These are phyloP conservation scores for Grantiella picta DNA, from an alignment of 2,113 vertebrate species.

Conservation along the genomic window DNA sequence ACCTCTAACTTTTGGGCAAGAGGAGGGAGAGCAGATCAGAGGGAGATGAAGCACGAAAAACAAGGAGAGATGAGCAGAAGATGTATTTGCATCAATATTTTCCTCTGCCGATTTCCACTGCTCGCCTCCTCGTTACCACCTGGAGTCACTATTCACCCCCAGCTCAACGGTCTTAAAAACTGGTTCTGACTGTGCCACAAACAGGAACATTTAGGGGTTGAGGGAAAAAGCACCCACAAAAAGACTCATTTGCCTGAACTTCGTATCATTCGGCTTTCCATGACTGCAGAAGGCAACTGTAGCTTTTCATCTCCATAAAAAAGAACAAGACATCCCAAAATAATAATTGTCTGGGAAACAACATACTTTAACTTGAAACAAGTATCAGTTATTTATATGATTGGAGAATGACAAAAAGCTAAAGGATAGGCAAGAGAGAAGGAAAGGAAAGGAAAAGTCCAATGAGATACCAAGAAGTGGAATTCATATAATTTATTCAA, in stretches of 20 bases:
- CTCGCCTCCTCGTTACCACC: not conserved
- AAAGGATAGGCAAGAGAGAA: not conserved
- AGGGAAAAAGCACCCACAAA: not conserved
- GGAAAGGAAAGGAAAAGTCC: not conserved
- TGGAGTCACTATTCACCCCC: not conserved
- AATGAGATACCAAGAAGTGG: not conserved
- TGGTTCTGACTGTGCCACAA: not conserved
- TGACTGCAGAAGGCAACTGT: not conserved
- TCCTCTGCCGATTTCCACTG: not conserved
- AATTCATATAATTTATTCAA: not conserved
- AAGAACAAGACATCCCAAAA: not conserved
- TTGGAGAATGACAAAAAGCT: not conserved
- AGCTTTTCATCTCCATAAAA: not conserved
- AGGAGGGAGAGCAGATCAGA: not conserved
- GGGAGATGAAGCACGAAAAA: not conserved
- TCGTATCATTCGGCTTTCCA: not conserved
- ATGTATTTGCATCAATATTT: not conserved
- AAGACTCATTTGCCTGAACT: not conserved
- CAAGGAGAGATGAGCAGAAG: not conserved
- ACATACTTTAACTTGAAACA: not conserved
- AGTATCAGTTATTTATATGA: not conserved
- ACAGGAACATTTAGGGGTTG: not conserved
- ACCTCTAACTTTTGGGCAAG: not conserved
- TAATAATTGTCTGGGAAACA: not conserved
- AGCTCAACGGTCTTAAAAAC: accelerated